These are phyloP conservation scores for Scolopax mira DNA, from an alignment of 2,113 vertebrate species.

Conservation along the genomic window DNA sequence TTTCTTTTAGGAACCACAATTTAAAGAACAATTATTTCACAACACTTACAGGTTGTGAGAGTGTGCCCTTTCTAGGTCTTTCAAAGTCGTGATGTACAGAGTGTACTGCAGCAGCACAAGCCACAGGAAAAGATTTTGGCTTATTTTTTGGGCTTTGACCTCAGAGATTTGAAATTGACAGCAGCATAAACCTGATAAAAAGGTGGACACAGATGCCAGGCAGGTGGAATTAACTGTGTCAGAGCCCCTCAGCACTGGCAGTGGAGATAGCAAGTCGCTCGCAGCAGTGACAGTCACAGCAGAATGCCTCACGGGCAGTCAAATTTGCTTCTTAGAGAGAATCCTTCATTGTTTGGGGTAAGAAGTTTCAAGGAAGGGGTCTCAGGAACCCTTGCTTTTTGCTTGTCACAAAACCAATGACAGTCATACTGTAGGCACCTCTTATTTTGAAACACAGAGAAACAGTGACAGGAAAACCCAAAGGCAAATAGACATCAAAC, in stretches of 20 bases:
- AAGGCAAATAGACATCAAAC: background rate
- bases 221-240: background rate
- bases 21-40: background rate
- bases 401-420: background rate
- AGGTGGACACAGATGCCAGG: background rate
- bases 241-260: background rate
- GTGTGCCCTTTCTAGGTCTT: background rate
- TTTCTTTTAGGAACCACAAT: background rate
- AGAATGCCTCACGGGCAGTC: background rate
- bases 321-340: background rate
- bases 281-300: background rate
- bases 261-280: background rate
- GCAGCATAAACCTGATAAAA: background rate
- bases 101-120: background rate
- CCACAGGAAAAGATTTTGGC: background rate
- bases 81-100: background rate
- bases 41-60: background rate
- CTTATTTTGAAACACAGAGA: background rate
- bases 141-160: background rate
- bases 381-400: background rate
- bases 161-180: background rate
- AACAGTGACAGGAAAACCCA: background rate
- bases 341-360: background rate
- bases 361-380: background rate
- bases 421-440: background rate